phyloP scores from a whole-genome alignment of 2,113 vertebrate species.

The rat (Rattus norvegicus) region DNA sequence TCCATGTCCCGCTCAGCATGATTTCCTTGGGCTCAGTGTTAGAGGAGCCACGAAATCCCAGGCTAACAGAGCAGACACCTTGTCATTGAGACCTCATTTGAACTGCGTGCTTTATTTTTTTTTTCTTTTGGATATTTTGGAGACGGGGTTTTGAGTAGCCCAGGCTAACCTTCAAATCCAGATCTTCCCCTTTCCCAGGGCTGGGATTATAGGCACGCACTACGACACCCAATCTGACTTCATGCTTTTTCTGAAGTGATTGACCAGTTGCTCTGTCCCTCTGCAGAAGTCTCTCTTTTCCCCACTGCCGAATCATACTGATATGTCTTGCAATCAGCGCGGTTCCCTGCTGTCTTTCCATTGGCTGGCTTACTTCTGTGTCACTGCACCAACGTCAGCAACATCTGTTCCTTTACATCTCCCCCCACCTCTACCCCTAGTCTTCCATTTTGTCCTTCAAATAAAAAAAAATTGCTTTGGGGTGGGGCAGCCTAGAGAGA shows the following conservation, averaged over 20 bases:
- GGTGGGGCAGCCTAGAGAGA: neutral
- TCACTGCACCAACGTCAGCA: neutral
- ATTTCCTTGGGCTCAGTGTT: neutral
- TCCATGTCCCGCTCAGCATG: neutral
- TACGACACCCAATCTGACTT: neutral
- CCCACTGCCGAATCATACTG: too few species aligned
- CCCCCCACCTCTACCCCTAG: neutral
- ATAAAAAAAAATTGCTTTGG: neutral
- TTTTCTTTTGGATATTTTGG: neutral
- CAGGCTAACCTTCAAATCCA: neutral
- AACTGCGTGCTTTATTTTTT: neutral
- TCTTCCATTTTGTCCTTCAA: slow-evolving; percentile 1
- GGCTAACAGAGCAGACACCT: neutral
- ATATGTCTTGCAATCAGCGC: neutral
- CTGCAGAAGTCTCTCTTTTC: neutral
- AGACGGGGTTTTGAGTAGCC: neutral
- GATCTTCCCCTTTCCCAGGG: neutral
- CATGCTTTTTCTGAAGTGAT: neutral
- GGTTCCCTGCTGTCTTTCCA: neutral
- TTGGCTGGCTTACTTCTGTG: neutral
- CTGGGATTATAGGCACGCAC: neutral
- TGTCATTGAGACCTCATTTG: neutral
- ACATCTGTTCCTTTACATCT: neutral
- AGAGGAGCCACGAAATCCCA: neutral
- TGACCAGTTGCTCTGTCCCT: neutral